These are phyloP conservation scores for Eulemur coronatus DNA, from an alignment of 2,797 vertebrate genomes.

Conservation along the genomic window DNA sequence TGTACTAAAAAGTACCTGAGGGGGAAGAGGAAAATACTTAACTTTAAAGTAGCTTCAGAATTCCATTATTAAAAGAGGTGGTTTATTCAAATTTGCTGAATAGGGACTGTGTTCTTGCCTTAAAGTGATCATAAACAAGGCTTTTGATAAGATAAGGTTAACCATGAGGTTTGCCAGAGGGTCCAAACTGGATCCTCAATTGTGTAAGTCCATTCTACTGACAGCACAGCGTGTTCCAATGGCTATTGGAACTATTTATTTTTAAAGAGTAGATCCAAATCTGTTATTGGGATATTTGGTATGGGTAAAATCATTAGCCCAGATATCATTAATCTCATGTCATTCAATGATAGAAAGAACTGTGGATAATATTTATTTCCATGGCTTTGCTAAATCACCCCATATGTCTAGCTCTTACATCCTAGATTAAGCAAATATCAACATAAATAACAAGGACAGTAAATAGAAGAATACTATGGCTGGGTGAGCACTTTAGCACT, in stretches of 20 bases:
- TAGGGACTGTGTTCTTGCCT: neutral
- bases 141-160: neutral
- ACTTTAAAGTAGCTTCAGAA: neutral
- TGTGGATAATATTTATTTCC: constrained; percentile 20
- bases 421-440: constrained; percentile 48
- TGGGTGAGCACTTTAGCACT: constrained; percentile 12
- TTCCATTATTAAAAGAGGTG: neutral
- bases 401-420: neutral
- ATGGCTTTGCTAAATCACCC: constrained; percentile 13
- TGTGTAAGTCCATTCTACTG: neutral
- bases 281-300: neutral
- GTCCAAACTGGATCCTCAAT: neutral
- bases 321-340: neutral
- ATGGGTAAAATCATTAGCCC: neutral
- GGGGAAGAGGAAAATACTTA: neutral
- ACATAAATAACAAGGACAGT: constrained; percentile 50
- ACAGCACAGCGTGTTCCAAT: neutral
- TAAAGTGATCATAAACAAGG: neutral
- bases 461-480: constrained; percentile 4
- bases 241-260: neutral
- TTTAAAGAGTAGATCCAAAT: neutral
- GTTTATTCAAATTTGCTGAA: neutral
- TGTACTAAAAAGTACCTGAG: neutral
- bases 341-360: constrained; percentile 21
- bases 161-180: neutral